A percentile compares a stretch with the other conserved stretches of the same genome.
phyloP scores from a whole-genome alignment of 2,113 vertebrate genomes.

The Ophiodon elongatus region DNA sequence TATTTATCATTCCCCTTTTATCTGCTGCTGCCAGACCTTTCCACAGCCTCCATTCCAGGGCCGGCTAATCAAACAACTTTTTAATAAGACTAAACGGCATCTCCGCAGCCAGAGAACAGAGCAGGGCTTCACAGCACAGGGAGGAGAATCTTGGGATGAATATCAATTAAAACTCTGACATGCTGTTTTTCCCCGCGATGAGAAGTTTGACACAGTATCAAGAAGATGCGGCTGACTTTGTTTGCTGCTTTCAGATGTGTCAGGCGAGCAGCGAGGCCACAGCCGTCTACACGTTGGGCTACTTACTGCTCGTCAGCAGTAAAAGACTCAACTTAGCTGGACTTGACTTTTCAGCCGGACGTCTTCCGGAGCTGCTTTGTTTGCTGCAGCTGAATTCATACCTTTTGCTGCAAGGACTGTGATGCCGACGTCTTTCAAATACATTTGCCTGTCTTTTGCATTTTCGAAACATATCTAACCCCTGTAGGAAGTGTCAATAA shows the following conservation, averaged over 20 bases:
- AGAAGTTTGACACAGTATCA: slow-evolving; percentile 72
- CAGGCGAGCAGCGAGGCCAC: slow-evolving; percentile 51
- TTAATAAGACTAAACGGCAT: slow-evolving; percentile 89
- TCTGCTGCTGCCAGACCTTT: slow-evolving; percentile 90
- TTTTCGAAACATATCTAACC: slow-evolving; percentile 9
- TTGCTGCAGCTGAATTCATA: slow-evolving; percentile 24
- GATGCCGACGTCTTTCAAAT: slow-evolving; percentile 18
- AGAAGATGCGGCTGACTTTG: slow-evolving; percentile 70
- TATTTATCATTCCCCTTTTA: slow-evolving; percentile 90
- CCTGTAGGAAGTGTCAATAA: no score
- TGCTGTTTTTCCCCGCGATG: slow-evolving; percentile 40
- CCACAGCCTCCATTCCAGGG: slow-evolving; percentile 86
- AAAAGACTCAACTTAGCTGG: slow-evolving; percentile 25
- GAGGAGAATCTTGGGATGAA: slow-evolving; percentile 79
- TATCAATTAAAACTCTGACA: slow-evolving; percentile 81
- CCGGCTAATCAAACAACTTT: slow-evolving; percentile 91
- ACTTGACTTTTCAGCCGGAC: slow-evolving; percentile 42
- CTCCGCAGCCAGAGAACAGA: slow-evolving; percentile 79
- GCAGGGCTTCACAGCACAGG: slow-evolving; percentile 70
- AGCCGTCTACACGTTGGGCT: slow-evolving; percentile 30
- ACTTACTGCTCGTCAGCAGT: slow-evolving; percentile 49
- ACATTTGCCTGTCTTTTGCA: slow-evolving; percentile 21
- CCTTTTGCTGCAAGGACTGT: not conserved
- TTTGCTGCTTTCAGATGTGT: slow-evolving; percentile 63
- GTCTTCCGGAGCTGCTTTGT: slow-evolving; percentile 24